These are phyloP conservation scores for Axea sp. DNA, from an alignment of 2,888 invertebrate species.

Conservation along the genomic window DNA sequence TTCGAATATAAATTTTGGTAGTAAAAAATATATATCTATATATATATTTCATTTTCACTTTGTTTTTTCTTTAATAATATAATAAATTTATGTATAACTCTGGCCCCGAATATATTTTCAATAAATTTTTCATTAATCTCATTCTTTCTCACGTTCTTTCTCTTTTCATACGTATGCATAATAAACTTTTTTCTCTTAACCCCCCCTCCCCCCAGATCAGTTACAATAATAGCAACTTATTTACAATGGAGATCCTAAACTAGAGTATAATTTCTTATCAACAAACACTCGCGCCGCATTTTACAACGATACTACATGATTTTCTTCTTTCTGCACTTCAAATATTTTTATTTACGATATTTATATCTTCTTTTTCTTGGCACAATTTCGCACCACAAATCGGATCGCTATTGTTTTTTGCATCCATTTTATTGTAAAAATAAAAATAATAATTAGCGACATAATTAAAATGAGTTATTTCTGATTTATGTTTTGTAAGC, in stretches of 20 bases:
- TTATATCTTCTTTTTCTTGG: slow-evolving; percentile 71
- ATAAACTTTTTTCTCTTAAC: slow-evolving; percentile 52
- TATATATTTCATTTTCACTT: slow-evolving; percentile 63
- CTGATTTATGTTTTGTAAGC: no score
- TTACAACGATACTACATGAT: slow-evolving; percentile 41
- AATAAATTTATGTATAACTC: slow-evolving; percentile 74
- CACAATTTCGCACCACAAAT: slow-evolving; percentile 65
- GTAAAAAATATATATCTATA: slow-evolving; percentile 76
- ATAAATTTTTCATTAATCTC: slow-evolving; percentile 65
- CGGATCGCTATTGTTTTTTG: slow-evolving; percentile 23
- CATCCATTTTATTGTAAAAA: slow-evolving; percentile 13
- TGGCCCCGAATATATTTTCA: slow-evolving; percentile 74
- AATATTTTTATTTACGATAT: slow-evolving; percentile 63
- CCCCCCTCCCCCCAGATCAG: slow-evolving; percentile 25
- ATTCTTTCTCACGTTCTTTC: slow-evolving; percentile 26
- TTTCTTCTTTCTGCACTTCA: slow-evolving; percentile 17
- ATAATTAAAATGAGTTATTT: not conserved
- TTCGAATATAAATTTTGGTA: slow-evolving; percentile 79
- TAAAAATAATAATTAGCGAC: not conserved
- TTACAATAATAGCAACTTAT: slow-evolving; percentile 64
- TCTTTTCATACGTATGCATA: slow-evolving; percentile 26
- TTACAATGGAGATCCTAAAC: slow-evolving; percentile 66
- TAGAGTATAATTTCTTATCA: slow-evolving; percentile 66
- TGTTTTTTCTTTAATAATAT: slow-evolving; percentile 65
- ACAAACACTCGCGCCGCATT: slow-evolving; percentile 45